Conservation (phyloP, 1,140 invertebrate genomes). For the Heliconius himera region DNA sequence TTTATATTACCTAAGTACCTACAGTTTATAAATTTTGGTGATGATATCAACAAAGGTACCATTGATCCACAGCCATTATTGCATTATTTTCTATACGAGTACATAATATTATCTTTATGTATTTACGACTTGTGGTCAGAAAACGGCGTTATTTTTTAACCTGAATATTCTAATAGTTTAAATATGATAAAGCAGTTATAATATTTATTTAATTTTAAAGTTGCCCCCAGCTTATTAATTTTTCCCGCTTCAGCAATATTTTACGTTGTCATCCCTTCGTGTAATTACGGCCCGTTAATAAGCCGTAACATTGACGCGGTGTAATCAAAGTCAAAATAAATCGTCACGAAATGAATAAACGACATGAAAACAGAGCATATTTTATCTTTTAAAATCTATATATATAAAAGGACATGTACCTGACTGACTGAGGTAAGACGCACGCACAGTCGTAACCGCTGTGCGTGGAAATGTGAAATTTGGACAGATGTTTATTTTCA, state of each 20-base stretch:
- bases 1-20: no score
- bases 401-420: no score
- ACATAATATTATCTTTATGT: no score
- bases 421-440: no score
- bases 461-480: no score
- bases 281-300: constrained; percentile 65
- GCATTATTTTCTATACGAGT: neutral
- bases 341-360: constrained; percentile 68
- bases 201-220: constrained; percentile 23
- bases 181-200: neutral
- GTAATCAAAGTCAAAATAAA: constrained; percentile 76
- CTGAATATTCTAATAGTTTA: neutral
- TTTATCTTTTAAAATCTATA: constrained; percentile 72
- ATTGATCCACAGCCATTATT: neutral
- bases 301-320: constrained; percentile 64
- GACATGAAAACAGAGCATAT: constrained; percentile 64
- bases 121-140: neutral
- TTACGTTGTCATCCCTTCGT: constrained; percentile 41
- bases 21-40: no score
- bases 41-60: no score
- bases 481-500: no score
- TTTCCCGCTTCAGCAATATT: constrained; percentile 42
- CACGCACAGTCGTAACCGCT: no score
- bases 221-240: constrained; percentile 34
- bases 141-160: neutral